These are phyloP conservation scores for Enteromius unitaeniatus DNA, from an alignment of 2,797 vertebrate genomes.

Conservation along the genomic window DNA sequence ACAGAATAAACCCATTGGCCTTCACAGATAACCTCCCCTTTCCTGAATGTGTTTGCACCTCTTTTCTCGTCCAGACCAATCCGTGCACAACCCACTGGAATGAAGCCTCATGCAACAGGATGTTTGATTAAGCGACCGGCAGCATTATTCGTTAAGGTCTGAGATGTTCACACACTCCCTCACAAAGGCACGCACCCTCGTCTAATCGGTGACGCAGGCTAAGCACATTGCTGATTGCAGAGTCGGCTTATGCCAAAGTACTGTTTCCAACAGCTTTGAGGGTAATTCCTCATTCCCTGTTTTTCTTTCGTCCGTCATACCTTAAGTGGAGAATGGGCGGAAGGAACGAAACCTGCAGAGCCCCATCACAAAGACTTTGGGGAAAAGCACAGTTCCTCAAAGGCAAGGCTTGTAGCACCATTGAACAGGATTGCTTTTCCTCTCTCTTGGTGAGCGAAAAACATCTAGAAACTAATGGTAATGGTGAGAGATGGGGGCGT, in stretches of 20 bases:
- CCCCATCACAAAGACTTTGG: conserved; percentile 54
- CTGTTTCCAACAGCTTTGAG: conserved; percentile 67
- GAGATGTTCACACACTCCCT: conserved; percentile 46
- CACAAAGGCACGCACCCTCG: conserved; percentile 44
- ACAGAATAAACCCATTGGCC: conserved; percentile 42
- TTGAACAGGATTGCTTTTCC: conserved; percentile 63
- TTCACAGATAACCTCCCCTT: conserved; percentile 26
- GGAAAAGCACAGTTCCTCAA: conserved; percentile 63
- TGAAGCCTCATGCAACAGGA: conserved; percentile 45
- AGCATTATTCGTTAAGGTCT: conserved; percentile 44
- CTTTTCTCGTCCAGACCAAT: conserved; percentile 54
- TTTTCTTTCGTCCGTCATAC: conserved; percentile 58
- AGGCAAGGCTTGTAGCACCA: conserved; percentile 59
- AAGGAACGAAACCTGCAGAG: conserved; percentile 47
- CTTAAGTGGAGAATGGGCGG: conserved; percentile 52
- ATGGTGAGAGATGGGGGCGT: conserved; percentile 62
- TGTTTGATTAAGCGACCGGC: conserved; percentile 48
- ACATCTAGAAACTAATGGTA: conserved; percentile 59
- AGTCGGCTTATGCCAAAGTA: conserved; percentile 63
- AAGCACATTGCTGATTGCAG: conserved; percentile 71
- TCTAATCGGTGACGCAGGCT: conserved; percentile 65
- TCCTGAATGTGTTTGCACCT: conserved; percentile 44
- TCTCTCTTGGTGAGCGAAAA: conserved; percentile 60
- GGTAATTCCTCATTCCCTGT: conserved; percentile 69
- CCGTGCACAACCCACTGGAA: conserved; percentile 49